These are phyloP conservation scores for Chesias legatella DNA, from an alignment of 2,888 invertebrate species.

Conservation along the genomic window DNA sequence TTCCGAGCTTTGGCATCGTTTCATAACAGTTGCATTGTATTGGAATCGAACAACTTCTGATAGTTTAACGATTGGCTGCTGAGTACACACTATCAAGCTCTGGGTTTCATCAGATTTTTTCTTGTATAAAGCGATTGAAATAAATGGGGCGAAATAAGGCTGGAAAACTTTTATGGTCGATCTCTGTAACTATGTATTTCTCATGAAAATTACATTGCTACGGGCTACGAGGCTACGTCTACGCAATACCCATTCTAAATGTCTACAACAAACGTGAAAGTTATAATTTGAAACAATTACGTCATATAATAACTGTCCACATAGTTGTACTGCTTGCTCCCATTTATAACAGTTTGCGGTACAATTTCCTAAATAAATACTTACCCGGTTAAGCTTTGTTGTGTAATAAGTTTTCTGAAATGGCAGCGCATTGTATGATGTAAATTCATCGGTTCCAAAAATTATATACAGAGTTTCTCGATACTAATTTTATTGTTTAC, in stretches of 20 bases:
- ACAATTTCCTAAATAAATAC: conserved; percentile 8
- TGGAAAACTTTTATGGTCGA: conserved; percentile 3
- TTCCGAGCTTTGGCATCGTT: background rate
- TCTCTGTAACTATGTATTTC: conserved; percentile 8
- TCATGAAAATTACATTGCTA: conserved; percentile 10
- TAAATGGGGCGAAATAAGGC: conserved; percentile 3
- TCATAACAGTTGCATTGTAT: background rate
- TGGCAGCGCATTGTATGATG: conserved; percentile 1
- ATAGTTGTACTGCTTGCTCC: conserved; percentile 4
- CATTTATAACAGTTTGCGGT: conserved; percentile 1
- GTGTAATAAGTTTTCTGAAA: conserved; percentile 1
- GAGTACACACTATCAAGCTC: too few relatives aligned
- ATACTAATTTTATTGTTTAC: too few relatives aligned
- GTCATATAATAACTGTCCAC: conserved; percentile 6
- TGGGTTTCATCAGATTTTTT: background rate
- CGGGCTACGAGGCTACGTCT: conserved; percentile 9
- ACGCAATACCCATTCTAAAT: conserved; percentile 9
- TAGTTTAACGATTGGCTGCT: too few relatives aligned
- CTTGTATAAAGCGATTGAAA: background rate
- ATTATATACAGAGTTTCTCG: too few relatives aligned
- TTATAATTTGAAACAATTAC: conserved; percentile 9
- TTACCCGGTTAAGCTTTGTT: conserved; percentile 1
- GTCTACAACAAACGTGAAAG: conserved; percentile 6
- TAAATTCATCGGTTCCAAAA: too few relatives aligned
- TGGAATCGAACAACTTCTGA: too few relatives aligned